Conservation (phyloP, 2,888 invertebrate genomes). For the Eulithis prunata region DNA sequence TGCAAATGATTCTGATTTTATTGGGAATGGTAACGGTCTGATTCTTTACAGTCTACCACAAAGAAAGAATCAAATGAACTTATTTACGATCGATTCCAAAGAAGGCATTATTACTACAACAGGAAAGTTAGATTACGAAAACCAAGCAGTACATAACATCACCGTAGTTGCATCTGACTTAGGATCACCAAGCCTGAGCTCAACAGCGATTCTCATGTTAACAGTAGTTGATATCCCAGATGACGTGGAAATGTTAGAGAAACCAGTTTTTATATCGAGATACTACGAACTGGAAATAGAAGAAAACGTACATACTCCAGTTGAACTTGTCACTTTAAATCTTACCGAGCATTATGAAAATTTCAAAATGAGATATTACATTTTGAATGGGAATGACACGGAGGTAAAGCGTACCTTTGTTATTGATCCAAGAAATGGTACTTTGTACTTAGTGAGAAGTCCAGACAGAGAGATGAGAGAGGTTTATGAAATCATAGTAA, state of each 20-base stretch:
- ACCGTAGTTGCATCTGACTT: constrained; percentile 93
- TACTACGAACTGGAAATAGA: constrained; percentile 93
- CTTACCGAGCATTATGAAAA: constrained; percentile 87
- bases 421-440: constrained; percentile 90
- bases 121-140: constrained; percentile 89
- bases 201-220: constrained; percentile 89
- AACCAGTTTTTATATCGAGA: constrained; percentile 85
- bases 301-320: constrained; percentile 91
- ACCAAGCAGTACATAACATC: constrained; percentile 87
- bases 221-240: constrained; percentile 88
- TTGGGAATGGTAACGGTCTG: constrained; percentile 94
- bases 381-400: constrained; percentile 85
- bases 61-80: constrained; percentile 84
- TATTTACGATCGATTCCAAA: constrained; percentile 93
- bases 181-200: constrained; percentile 92
- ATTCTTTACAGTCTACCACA: constrained; percentile 91
- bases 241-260: constrained; percentile 75
- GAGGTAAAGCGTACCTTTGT: constrained; percentile 86
- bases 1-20: constrained; percentile 93
- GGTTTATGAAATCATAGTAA: constrained; percentile 84
- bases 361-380: constrained; percentile 87
- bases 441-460: constrained; percentile 88
- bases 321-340: constrained; percentile 90
- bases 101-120: constrained; percentile 92
- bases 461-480: constrained; percentile 90